A percentile compares a stretch with the other conserved stretches of the same genome.
phyloP scores from a whole-genome alignment of 1,140 invertebrate species.

The Whitmania pigra region DNA sequence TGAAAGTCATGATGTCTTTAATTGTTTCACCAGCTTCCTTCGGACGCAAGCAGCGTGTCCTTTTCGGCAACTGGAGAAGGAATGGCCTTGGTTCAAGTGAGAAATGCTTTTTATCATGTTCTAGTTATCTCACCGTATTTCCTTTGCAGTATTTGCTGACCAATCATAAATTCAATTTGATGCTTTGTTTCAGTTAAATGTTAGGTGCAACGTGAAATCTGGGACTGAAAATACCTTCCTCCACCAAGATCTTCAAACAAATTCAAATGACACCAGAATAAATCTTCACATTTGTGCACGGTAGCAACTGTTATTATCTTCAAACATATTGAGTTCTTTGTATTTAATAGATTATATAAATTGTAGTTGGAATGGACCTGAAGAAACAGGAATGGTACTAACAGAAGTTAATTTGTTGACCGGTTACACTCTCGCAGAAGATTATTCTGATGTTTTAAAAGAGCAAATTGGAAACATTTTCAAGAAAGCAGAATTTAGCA shows the following conservation, averaged over 20 bases:
- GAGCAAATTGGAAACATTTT: not conserved
- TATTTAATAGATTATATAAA: not conserved
- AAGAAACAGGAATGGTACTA: constrained; percentile 9
- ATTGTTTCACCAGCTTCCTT: not conserved
- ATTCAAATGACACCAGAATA: not conserved
- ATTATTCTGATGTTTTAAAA: not conserved
- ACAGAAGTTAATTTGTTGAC: not conserved
- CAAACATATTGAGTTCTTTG: too few species aligned
- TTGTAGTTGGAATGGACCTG: not conserved
- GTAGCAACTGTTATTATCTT: not conserved
- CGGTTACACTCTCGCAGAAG: not conserved
- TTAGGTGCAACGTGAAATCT: not conserved
- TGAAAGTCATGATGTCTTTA: not conserved
- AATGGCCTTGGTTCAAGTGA: not conserved
- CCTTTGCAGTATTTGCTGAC: too few species aligned
- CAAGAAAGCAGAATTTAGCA: not conserved
- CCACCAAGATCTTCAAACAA: not conserved
- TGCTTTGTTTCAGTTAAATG: not conserved
- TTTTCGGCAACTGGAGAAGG: not conserved
- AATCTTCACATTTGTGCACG: not conserved
- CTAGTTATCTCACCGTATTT: too few species aligned
- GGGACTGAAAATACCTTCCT: not conserved
- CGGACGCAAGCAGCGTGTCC: not conserved
- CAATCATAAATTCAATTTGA: too few species aligned
- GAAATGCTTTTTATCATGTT: too few species aligned